Conservation (phyloP, 1,140 invertebrate species). For the Aphis craccivora region DNA sequence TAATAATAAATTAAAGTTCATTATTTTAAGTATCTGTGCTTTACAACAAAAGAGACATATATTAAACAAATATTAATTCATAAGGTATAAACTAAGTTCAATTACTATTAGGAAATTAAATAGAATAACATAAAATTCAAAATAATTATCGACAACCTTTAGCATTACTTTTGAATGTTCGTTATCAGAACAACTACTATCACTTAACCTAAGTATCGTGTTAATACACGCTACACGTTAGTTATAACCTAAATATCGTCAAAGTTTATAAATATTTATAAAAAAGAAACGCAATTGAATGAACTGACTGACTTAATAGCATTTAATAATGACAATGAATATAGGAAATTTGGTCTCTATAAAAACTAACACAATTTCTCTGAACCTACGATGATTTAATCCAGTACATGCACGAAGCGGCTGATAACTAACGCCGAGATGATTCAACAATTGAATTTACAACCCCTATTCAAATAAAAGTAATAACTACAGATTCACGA, state of each 20-base stretch:
- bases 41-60: neutral
- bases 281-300: neutral
- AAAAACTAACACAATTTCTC: neutral
- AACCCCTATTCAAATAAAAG: neutral
- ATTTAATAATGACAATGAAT: neutral
- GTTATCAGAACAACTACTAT: neutral
- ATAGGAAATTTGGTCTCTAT: neutral
- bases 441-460: neutral
- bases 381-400: neutral
- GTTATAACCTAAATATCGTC: neutral
- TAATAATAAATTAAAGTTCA: neutral
- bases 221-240: neutral
- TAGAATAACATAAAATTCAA: too few species aligned
- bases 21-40: neutral
- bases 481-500: neutral
- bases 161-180: neutral
- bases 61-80: neutral
- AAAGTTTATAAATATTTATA: neutral
- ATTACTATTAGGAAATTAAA: neutral
- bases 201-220: neutral
- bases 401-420: neutral
- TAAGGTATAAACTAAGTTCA: neutral
- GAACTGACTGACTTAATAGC: neutral
- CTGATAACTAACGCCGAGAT: neutral
- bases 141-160: neutral